These are phyloP conservation scores for Hippocampus barbouri DNA, from an alignment of 2,113 vertebrate genomes.

Conservation along the genomic window DNA sequence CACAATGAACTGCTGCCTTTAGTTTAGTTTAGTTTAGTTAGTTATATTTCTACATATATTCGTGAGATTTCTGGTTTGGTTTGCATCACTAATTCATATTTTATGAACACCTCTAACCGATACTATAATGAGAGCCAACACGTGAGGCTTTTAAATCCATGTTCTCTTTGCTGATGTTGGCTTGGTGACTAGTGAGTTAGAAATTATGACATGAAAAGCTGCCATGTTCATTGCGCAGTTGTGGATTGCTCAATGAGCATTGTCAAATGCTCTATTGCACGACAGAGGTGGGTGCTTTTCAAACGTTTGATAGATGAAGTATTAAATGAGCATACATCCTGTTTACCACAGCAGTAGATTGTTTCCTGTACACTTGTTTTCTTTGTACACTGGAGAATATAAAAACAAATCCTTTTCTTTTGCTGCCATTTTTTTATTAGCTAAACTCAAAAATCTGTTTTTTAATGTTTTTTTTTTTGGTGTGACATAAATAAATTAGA, in stretches of 20 bases:
- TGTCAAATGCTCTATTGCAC: slow-evolving; percentile 4
- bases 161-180: background rate
- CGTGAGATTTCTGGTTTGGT: too few species aligned
- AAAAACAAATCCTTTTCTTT: background rate
- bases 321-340: slow-evolving; percentile 1
- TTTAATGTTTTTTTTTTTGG: too few species aligned
- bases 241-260: background rate
- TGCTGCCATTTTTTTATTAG: too few species aligned
- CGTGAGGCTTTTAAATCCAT: background rate
- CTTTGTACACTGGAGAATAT: background rate
- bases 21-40: too few species aligned
- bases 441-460: too few species aligned
- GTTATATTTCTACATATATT: too few species aligned
- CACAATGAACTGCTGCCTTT: too few species aligned
- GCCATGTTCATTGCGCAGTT: slow-evolving; percentile 9
- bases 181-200: background rate
- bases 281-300: background rate
- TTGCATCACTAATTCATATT: too few species aligned
- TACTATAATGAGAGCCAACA: background rate
- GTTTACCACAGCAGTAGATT: background rate
- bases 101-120: background rate
- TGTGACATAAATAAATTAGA: too few species aligned
- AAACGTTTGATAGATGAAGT: background rate
- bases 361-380: too few species aligned
- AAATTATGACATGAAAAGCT: slow-evolving; percentile 2